Evolutionary conservation across 2,888 invertebrate species (phyloP), one percentile per base, ranked within the genome.

Genomic region (Polymixis lichenea): DNA sequence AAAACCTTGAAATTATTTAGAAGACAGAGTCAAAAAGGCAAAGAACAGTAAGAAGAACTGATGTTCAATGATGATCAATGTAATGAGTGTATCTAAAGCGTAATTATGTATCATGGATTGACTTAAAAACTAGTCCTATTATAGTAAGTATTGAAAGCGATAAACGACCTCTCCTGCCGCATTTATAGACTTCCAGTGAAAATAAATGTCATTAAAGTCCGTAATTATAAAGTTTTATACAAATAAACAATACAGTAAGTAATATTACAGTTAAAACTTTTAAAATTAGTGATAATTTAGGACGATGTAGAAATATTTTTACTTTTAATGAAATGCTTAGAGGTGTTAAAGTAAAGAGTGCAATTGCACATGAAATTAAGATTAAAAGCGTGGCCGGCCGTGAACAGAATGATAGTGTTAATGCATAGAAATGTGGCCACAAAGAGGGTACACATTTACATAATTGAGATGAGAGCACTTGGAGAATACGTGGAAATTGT

Each of bases 391-490:
- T n/a, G 25, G 64, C 22, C 38, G 19, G 13, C 46, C 53, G 58
- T 5, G 49, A 25, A 72, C 17, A 32, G 15, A 72, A 77, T 73
- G 60, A 55, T 82, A 77, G 70, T 77, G 60, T 85, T 74, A 83
- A 75, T 71, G 70, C 32, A 73, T 75, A 65, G 61, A 78, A 77
- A 74, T 71, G 38, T 82, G n/a, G 55, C 19, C 67, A 72, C 82
- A 77, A 76, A 80, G 75, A 68, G 53, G 43, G 66, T 66, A 43
- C 25, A 60, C 55, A 81, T 85, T 77, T 49, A 73, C 69, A 69
- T 86, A 83, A 83, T 85, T 85, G 43, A 62, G 81, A 77, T 28
- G 68, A 71, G 64, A 72, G 72, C 55, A 62, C 77, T 76, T 49
- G 49, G 19, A 58, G 53, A 62, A 62, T 66, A 61, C 19, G 69